Base-by-base conservation (phyloP, 2,888 invertebrate species). In the Slavum lentiscoides region DNA sequence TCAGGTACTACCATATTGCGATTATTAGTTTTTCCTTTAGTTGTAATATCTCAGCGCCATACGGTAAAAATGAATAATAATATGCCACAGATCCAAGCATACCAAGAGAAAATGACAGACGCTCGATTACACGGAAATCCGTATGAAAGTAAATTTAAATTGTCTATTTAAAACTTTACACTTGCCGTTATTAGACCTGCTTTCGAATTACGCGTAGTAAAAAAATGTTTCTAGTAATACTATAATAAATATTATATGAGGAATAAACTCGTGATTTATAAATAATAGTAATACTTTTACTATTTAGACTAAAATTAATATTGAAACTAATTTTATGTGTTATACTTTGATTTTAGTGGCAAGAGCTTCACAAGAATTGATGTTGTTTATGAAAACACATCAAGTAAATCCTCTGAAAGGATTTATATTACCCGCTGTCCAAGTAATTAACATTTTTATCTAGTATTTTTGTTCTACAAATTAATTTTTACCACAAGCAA, bases 31-130 rank as follows among this genome's bases (percentile, higher is more conserved):
- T 95, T 98, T 84, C 97, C 97, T 0, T 86, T 98, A 77, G 93
- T 97, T 0, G 90, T 98, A 75, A 87, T 92, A 84, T 88, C 94
- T 0, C 97, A 97, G 87, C 90, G 91, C 84, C 94, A 94, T 87
- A 89, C 92, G 0, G 93, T 94, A 0, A 89, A 90, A 84, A 92
- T 97, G 92, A 90, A 91, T 84, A 95, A 95, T 85, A 88, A 94
- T 85, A 88, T 96, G 88, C 97, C 97, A n/a, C 91, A 94, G 86
- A 88, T 98, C 85, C 93, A 94, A 85, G 86, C 90, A 59, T 85
- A 97, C 3, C 96, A 97, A 86, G 82, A 91, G 82, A 94, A 94
- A 88, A 92, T 98, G 91, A 91, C 93, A 0, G 92, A 96, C 85
- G 97, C 98, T 0, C 89, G 96, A 82, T 91, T 91, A 85, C 88